phyloP scores from a whole-genome alignment of 2,113 vertebrate genomes.

The Leptocoma aspasia region DNA sequence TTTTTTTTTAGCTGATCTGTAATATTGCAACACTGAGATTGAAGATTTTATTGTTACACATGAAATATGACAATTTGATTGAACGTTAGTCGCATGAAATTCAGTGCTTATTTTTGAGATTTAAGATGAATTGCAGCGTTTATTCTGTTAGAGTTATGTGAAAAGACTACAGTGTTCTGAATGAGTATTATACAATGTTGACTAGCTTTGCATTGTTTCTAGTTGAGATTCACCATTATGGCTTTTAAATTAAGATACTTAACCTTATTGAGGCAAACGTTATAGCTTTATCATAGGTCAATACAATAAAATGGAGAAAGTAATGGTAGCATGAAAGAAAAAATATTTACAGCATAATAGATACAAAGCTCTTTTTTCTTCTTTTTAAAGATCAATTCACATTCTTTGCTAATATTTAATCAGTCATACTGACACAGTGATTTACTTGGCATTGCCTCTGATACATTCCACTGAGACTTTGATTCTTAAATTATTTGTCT shows the following conservation, averaged over 20 bases:
- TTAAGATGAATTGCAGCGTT: background rate
- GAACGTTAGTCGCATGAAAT: background rate
- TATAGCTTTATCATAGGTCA: background rate
- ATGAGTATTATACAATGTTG: background rate
- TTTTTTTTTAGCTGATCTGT: background rate
- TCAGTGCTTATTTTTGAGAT: background rate
- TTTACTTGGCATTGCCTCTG: constrained; percentile 48
- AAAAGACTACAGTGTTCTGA: background rate
- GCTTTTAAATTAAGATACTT: constrained; percentile 46
- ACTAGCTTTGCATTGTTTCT: background rate
- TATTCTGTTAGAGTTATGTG: background rate
- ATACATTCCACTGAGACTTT: constrained; percentile 34
- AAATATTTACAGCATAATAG: constrained; percentile 7
- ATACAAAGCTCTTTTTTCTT: background rate
- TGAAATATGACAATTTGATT: background rate
- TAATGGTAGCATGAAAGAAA: background rate
- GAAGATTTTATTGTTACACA: background rate
- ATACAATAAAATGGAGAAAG: background rate
- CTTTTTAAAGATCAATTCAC: constrained; percentile 22
- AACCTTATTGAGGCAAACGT: constrained; percentile 15
- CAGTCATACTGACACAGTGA: constrained; percentile 49
- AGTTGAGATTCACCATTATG: background rate
- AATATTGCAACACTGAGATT: background rate
- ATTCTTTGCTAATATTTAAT: constrained; percentile 56
- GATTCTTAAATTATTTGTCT: constrained; percentile 63